Conservation (phyloP, 2,797 vertebrate species). For the Tympanoctomys barrerae region DNA sequence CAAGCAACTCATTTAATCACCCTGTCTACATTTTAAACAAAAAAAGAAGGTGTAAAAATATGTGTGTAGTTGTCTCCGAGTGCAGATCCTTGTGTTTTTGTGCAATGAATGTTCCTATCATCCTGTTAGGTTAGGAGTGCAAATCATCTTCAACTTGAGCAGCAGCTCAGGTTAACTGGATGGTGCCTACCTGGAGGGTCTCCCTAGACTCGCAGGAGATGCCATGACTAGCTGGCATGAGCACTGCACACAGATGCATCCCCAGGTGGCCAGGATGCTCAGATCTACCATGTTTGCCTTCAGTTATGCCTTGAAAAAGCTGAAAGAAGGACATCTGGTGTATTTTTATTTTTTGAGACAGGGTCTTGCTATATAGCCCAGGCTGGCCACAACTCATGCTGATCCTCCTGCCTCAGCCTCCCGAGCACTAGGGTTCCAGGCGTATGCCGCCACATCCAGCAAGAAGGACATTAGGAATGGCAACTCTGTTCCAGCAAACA, state of each 20-base stretch:
- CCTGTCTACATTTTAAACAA: neutral
- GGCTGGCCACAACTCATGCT: neutral
- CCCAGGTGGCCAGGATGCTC: neutral
- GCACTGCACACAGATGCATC: neutral
- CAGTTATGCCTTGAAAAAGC: neutral
- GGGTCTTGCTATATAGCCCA: neutral
- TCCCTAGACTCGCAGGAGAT: neutral
- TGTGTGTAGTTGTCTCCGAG: neutral
- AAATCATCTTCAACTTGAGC: neutral
- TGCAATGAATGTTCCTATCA: neutral
- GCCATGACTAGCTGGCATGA: too few species aligned
- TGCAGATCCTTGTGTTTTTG: neutral
- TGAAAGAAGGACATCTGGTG: neutral
- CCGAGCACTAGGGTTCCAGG: too few species aligned
- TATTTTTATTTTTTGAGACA: neutral
- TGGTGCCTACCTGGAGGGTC: neutral
- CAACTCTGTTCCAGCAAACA: neutral
- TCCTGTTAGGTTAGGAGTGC: neutral
- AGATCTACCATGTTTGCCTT: neutral
- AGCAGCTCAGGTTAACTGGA: neutral
- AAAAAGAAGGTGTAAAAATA: neutral
- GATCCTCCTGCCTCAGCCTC: too few species aligned
- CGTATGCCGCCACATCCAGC: too few species aligned
- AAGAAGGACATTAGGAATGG: neutral
- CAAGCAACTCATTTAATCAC: neutral